These are phyloP conservation scores for Anarrhichthys ocellatus DNA, from an alignment of 2,113 vertebrate genomes.

Conservation along the genomic window DNA sequence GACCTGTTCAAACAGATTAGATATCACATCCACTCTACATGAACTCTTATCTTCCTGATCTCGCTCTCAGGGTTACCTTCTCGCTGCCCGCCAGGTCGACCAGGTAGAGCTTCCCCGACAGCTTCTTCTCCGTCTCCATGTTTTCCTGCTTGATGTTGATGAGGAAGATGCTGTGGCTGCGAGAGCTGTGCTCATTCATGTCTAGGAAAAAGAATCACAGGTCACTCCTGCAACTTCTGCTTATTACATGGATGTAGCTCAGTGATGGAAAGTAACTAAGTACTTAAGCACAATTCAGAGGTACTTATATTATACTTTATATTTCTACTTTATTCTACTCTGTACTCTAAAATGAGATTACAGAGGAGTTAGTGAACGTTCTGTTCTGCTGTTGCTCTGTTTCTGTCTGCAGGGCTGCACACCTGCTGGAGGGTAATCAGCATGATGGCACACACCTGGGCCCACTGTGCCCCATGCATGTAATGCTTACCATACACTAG, in stretches of 20 bases:
- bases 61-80: slow-evolving; percentile 84
- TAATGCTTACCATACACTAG: no score
- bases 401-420: no score
- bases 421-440: no score
- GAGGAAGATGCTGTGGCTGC: slow-evolving; percentile 97
- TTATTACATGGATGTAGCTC: not conserved
- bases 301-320: not conserved
- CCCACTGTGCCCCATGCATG: no score
- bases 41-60: not conserved
- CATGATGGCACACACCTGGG: no score
- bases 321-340: no score
- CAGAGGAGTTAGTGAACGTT: no score
- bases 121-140: slow-evolving; percentile 95
- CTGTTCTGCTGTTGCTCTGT: no score
- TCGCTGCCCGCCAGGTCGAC: slow-evolving; percentile 96
- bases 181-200: slow-evolving; percentile 98
- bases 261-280: no score
- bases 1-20: slow-evolving; percentile 82
- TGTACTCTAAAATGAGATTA: no score
- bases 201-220: slow-evolving; percentile 77
- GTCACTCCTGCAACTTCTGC: not conserved
- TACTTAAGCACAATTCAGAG: not conserved
- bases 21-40: not conserved
- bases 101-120: slow-evolving; percentile 95
- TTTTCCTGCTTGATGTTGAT: slow-evolving; percentile 99